These are phyloP conservation scores for Hyperoplus immaculatus DNA, from an alignment of 2,797 vertebrate species.

Conservation along the genomic window DNA sequence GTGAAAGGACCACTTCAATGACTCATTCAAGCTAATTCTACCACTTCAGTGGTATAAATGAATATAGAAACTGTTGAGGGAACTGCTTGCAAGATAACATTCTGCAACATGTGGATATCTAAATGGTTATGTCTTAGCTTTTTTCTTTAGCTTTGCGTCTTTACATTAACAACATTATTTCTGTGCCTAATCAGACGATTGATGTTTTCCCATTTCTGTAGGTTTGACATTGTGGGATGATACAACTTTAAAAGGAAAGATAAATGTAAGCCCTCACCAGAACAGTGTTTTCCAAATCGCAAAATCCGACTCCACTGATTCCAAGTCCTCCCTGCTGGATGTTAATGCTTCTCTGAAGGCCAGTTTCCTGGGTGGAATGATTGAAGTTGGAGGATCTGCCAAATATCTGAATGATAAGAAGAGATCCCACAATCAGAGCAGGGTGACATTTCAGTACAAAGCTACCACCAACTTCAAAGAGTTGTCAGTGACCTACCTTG, in stretches of 20 bases:
- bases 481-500: conserved; percentile 47
- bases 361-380: conserved; percentile 24
- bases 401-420: conserved; percentile 49
- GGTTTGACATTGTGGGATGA: conserved; percentile 33
- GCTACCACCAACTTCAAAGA: conserved; percentile 41
- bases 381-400: conserved; percentile 44
- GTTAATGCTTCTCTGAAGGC: conserved; percentile 28
- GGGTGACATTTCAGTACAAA: conserved; percentile 48
- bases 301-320: conserved; percentile 18
- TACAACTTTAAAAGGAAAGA: neutral
- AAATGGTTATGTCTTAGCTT: neutral
- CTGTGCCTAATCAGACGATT: neutral
- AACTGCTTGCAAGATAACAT: too few species aligned
- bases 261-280: neutral
- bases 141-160: neutral
- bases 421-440: conserved; percentile 25
- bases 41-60: too few species aligned
- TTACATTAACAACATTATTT: neutral
- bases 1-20: too few species aligned
- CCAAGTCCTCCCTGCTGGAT: conserved; percentile 21
- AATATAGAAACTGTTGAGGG: too few species aligned
- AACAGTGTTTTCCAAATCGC: conserved; percentile 29
- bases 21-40: too few species aligned
- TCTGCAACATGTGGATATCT: too few species aligned
- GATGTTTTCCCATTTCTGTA: neutral